Base-by-base conservation (phyloP, 2,113 vertebrate species). In the Tetrao urogallus region DNA sequence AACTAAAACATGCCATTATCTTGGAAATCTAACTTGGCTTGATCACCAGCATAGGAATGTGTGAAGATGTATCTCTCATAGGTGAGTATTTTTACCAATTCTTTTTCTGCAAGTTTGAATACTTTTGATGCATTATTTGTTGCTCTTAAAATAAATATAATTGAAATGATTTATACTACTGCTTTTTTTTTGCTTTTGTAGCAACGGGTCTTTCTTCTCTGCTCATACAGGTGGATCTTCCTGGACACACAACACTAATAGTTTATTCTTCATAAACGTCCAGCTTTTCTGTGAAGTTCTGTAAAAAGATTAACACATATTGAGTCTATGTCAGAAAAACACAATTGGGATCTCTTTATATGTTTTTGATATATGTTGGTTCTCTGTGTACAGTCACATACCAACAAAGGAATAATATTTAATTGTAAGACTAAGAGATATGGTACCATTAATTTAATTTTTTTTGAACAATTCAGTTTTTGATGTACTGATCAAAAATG, bases 21-120 rank as follows among this genome's bases (percentile, higher is more conserved):
- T 56, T 84, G 27, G 71, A 69, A 50, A 63, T 64, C 28, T 45
- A 82, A 11, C 8, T 71, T 2, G 77, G 22, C 6, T 78, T 81
- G 4, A 43, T 32, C 15, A 42, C 15, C 8, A 90, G 16, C 16
- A 10, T 57, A 43, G 16, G 54, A 15, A 76, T 73, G n/a, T 72
- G 8, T 28, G 10, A 84, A 45, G 1, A 4, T 70, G 25, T 17
- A 30, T 14, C 73, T 21, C 10, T 89, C 1, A 0, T 2, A 17
- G 36, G 8, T 34, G 8, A 70, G 22, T 65, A 20, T 15, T 75
- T 69, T 32, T 75, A 84, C 5, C 2, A 19, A 4, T 45, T 58
- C 66, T 82, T 38, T 64, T 54, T 2, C 36, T 2, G 3, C 13
- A 82, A 72, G 6, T 54, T 52, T 61, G 8, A 38, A 16, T 86